Base-by-base conservation (phyloP, 1,140 invertebrate genomes). In the Charaxes varanes region DNA sequence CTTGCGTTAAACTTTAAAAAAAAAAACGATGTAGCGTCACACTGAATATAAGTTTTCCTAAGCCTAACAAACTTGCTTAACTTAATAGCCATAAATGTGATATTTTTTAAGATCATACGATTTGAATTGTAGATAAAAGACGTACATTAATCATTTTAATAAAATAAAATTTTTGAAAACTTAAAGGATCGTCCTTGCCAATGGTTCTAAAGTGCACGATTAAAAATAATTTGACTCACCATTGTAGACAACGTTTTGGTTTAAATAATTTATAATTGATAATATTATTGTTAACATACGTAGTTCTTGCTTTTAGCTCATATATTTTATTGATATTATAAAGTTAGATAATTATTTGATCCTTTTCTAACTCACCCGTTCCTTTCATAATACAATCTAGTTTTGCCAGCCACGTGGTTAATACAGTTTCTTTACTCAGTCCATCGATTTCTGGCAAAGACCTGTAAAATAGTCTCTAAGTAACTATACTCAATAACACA, bases 321-420 rank as follows among this genome's bases (percentile, higher is more conserved):
- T 21, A 43, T 47, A 45, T 27, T 23, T 21, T 19, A 23, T 5
- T 26, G 8, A 6, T 28, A 4, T 18, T 28, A 21, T 12, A 15
- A 1, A 18, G 7, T 10, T 16, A 7, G 1, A 16, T 19, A 6
- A 7, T n/a, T n/a, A 16, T 13, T 17, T 10, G 14, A 12, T 17
- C 12, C 5, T n/a, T 4, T 23, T 13, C 19, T 15, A 26, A 71
- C 76, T 69, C 49, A 71, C 87, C 87, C 15, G 84, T 87, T 45
- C 96, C 96, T 86, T 98, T 97, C 71, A 98, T 93, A 69, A 99
- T 99, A 77, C 96, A 96, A 87, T 99, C 98, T 84, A 99, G 99
- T 87, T 99, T 99, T 18, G 96, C 95, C 90, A 99, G 94, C 98
- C 98, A 99, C 30, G 97, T 98, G 32, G 96, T 97, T 57, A 99